Evolutionary conservation across 2,888 invertebrate species (phyloP).

Genomic region (Atethmia centrago): DNA sequence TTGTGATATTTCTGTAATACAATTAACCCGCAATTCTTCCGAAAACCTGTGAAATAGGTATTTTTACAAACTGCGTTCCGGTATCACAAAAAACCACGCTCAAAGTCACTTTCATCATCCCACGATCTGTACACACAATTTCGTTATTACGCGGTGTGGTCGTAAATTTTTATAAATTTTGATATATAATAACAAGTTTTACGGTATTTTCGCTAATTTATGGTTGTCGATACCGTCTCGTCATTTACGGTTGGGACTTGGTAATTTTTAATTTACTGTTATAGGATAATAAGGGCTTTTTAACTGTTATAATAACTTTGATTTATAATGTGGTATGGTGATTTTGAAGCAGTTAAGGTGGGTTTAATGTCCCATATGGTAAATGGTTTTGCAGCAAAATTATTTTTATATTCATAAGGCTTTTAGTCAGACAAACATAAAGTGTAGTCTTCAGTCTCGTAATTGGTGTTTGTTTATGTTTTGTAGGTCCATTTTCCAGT

Average conservation of each 20-base stretch:
- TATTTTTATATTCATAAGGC: neutral
- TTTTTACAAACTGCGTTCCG: neutral
- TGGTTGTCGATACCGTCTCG: constrained; percentile 49
- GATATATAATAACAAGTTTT: constrained; percentile 63
- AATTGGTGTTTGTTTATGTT: too few species aligned
- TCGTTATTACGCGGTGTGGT: constrained; percentile 35
- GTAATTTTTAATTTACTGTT: constrained; percentile 59
- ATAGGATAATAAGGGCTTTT: constrained; percentile 34
- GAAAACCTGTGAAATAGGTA: neutral
- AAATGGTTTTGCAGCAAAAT: constrained; percentile 7
- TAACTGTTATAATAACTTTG: constrained; percentile 20
- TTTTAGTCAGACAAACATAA: neutral
- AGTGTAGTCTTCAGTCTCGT: too few species aligned
- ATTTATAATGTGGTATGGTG: constrained; percentile 35
- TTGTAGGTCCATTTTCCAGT: too few species aligned
- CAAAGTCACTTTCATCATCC: constrained; percentile 20
- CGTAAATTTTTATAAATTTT: constrained; percentile 64
- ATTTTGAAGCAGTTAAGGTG: neutral
- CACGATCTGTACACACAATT: constrained; percentile 24
- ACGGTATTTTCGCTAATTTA: constrained; percentile 59
- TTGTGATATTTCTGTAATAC: too few species aligned
- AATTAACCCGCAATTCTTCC: too few species aligned
- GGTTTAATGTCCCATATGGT: constrained; percentile 19
- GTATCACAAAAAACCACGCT: constrained; percentile 1
- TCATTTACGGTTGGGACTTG: constrained; percentile 48